These are phyloP conservation scores for Chondrosia reniformis DNA, from an alignment of 37 sponge, comb jelly and placozoan genomes.

Conservation along the genomic window DNA sequence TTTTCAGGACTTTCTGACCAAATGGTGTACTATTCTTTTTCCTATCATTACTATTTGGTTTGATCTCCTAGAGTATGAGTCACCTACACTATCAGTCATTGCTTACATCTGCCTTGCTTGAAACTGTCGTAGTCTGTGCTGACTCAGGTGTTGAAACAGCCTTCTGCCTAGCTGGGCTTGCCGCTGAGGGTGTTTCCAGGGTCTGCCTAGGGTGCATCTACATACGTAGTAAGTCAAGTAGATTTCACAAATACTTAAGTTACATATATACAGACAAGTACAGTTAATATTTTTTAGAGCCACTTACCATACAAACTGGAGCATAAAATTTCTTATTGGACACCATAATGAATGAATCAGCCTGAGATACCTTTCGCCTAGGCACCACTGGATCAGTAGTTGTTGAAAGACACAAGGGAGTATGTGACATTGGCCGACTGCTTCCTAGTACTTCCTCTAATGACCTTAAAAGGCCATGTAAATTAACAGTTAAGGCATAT, in stretches of 20 bases:
- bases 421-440: not conserved
- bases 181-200: too few species aligned
- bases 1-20: too few species aligned
- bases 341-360: not conserved
- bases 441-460: slow-evolving; percentile 3
- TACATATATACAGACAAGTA: not conserved
- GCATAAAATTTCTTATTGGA: slow-evolving; percentile 13
- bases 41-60: too few species aligned
- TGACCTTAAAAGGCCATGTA: not conserved
- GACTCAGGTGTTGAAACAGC: too few species aligned
- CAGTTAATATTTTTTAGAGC: not conserved
- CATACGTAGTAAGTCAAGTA: not conserved
- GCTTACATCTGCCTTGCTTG: too few species aligned
- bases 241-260: not conserved
- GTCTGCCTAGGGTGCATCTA: not conserved
- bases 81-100: too few species aligned
- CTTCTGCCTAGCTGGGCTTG: too few species aligned
- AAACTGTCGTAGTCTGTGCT: too few species aligned
- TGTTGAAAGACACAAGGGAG: not conserved
- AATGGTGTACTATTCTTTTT: too few species aligned
- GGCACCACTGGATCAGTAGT: not conserved
- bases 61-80: too few species aligned
- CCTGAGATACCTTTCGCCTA: slow-evolving; percentile 14
- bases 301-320: not conserved
- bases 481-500: too few species aligned